Evolutionary conservation across 2,797 vertebrate species (phyloP).

Genomic region (Amniataba percoides): DNA sequence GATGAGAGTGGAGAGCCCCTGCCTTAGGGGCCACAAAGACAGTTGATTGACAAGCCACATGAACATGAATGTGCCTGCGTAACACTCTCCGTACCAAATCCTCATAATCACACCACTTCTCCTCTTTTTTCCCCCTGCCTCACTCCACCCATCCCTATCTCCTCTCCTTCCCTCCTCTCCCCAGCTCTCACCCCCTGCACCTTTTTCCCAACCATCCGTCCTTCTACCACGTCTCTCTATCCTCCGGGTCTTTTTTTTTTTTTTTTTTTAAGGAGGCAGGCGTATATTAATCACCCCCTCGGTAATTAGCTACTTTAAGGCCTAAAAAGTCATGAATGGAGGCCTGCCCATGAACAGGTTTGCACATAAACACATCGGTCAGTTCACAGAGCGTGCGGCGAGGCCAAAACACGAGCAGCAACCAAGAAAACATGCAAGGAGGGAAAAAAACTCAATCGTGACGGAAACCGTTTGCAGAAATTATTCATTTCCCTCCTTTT

Average conservation of each 20-base stretch:
- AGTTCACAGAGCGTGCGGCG: slow-evolving; percentile 60
- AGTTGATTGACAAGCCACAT: slow-evolving; percentile 76
- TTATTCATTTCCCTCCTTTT: slow-evolving; percentile 85
- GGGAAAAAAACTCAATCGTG: slow-evolving; percentile 65
- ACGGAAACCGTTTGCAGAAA: slow-evolving; percentile 83
- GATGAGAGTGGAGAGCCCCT: slow-evolving; percentile 77
- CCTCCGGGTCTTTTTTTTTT: slow-evolving; percentile 50
- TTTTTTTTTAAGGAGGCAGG: slow-evolving; percentile 19
- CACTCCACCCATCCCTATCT: slow-evolving; percentile 35
- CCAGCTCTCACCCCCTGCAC: slow-evolving; percentile 8
- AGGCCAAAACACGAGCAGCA: slow-evolving; percentile 67
- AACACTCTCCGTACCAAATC: slow-evolving; percentile 57
- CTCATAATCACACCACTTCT: slow-evolving; percentile 55
- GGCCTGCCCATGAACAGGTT: slow-evolving; percentile 76
- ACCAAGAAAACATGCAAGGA: slow-evolving; percentile 74
- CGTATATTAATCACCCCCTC: slow-evolving; percentile 64
- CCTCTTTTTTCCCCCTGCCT: slow-evolving; percentile 31
- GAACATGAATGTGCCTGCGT: slow-evolving; percentile 75
- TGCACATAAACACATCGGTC: slow-evolving; percentile 84
- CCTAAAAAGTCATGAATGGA: slow-evolving; percentile 70
- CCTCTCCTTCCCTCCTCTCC: slow-evolving; percentile 30
- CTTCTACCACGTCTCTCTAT: slow-evolving; percentile 37
- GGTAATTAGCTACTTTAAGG: slow-evolving; percentile 70
- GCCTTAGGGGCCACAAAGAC: slow-evolving; percentile 76
- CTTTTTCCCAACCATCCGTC: slow-evolving; percentile 24